Evolutionary conservation across 2,113 vertebrate genomes (phyloP).

Genomic region (Erinaceus europaeus): DNA sequence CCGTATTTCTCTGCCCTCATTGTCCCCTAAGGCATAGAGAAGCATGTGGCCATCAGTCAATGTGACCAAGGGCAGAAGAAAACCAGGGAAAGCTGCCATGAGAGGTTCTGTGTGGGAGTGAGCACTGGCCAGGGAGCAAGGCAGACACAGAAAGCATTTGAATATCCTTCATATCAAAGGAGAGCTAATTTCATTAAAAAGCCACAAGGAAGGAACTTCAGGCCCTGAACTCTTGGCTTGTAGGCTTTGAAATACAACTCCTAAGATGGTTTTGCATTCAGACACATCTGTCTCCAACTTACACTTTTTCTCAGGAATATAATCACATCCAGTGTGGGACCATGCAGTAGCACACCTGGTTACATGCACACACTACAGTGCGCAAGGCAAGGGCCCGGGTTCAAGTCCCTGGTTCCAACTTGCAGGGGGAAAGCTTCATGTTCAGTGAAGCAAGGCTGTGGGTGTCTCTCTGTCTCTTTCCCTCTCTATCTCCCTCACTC

Average conservation of each 20-base stretch:
- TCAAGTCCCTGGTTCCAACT: too few relatives aligned
- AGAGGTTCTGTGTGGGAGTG: neutral
- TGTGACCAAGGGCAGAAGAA: neutral
- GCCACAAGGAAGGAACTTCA: neutral
- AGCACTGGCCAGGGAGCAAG: neutral
- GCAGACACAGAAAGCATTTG: neutral
- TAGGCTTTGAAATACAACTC: neutral
- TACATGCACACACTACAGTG: too few relatives aligned
- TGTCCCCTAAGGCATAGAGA: neutral
- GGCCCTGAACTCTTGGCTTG: neutral
- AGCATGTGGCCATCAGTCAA: neutral
- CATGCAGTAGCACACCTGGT: too few relatives aligned
- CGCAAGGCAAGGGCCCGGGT: too few relatives aligned
- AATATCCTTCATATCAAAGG: neutral
- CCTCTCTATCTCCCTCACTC: too few relatives aligned
- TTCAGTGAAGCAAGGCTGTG: too few relatives aligned
- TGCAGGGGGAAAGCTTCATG: too few relatives aligned
- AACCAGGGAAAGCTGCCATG: neutral
- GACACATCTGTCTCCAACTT: neutral
- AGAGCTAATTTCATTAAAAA: neutral
- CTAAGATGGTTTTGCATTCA: neutral
- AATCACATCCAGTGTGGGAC: neutral
- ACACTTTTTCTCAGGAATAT: constrained; percentile 10
- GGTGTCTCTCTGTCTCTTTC: too few relatives aligned
- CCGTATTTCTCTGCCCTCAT: neutral